Base-by-base conservation (phyloP, 2,797 vertebrate species). In the Enoplosus armatus region DNA sequence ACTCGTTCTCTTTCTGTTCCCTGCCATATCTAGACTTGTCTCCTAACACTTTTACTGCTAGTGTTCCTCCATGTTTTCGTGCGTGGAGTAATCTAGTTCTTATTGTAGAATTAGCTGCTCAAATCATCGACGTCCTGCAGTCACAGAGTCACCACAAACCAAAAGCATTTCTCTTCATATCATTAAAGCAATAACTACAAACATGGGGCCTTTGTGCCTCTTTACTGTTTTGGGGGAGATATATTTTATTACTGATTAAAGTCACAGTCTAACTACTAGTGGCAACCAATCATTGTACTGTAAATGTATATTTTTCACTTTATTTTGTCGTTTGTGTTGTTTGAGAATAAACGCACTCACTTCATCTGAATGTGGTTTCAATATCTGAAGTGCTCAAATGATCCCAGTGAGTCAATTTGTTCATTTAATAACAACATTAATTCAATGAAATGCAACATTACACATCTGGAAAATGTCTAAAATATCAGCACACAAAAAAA, bases 321-420 rank as follows among this genome's bases (percentile, higher is more conserved):
- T 2, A 27, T 45, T 20, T n/a, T 66, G 16, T 60, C 37, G 3
- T 14, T 54, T 63, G 39, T 85, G 72, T 63, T 64, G 39, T 79
- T 75, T 70, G 39, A 65, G 24, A 89, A 88, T 89, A 89, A 89
- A 89, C 45, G 18, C 77, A 66, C 47, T 69, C 18, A 31, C 61
- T 56, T 64, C 18, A 35, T 77, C 53, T 60, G 14, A 73, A 73
- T 2, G 2, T 41, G 16, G 15, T 43, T 39, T 65, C 16, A n/a
- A 0, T 65, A 22, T 37, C n/a, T 70, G 27, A 62, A 48, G 6
- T 2, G 12, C 16, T 62, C 22, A 39, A 27, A n/a, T 51, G 35
- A 27, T 24, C 59, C 37, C 37, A 6, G 37, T 20, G 39, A 64
- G 39, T 11, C 18, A 29, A 2, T 26, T 2, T 29, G 18, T 39